Conservation (phyloP, 2,113 vertebrate genomes). For the Daubentonia madagascariensis region DNA sequence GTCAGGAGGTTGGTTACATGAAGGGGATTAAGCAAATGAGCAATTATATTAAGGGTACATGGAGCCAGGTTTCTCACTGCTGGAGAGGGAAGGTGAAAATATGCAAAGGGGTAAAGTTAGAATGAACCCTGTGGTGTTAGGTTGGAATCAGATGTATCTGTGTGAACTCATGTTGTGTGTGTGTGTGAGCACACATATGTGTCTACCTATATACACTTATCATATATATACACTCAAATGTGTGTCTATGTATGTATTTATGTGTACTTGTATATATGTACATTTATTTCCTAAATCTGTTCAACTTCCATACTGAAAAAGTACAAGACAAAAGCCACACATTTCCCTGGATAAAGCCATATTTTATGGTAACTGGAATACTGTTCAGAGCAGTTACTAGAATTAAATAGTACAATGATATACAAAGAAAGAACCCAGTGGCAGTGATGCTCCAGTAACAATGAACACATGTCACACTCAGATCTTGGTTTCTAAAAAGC, state of each 20-base stretch:
- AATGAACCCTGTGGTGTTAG: not conserved
- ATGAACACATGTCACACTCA: not conserved
- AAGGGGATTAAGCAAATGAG: not conserved
- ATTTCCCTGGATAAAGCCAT: conserved; percentile 85
- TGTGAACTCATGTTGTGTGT: not conserved
- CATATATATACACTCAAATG: not conserved
- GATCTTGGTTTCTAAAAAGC: not conserved
- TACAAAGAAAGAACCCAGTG: conserved; percentile 72
- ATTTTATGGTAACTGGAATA: conserved; percentile 85
- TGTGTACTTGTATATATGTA: not conserved
- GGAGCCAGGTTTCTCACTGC: not conserved
- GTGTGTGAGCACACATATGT: too few relatives aligned
- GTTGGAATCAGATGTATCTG: not conserved
- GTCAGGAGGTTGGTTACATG: not conserved
- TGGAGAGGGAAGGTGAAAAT: not conserved
- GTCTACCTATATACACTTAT: not conserved
- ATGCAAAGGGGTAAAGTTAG: not conserved
- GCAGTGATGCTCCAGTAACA: not conserved
- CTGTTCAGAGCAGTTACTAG: conserved; percentile 85
- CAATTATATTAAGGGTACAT: not conserved
- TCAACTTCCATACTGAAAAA: conserved; percentile 87
- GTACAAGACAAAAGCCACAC: conserved; percentile 89
- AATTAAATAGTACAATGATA: conserved; percentile 83
- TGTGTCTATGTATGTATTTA: not conserved
- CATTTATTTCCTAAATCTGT: not conserved